Percentiles rank a stretch among this genome's conserved stretches.
phyloP scores from a whole-genome alignment of 2,113 vertebrate species.

The Ceyx cyanopectus region DNA sequence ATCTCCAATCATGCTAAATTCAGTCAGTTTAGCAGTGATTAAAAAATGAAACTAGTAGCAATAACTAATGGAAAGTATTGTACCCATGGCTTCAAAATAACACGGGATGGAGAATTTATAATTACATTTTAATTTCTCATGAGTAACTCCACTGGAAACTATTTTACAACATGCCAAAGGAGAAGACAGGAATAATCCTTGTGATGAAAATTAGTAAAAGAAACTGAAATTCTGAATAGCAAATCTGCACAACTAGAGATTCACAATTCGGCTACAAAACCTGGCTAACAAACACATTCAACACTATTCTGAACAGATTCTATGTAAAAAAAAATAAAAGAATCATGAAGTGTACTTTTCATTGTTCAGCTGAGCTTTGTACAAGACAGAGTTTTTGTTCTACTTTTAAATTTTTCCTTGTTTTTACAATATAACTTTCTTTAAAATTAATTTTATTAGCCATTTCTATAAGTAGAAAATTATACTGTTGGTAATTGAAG shows the following conservation, averaged over 20 bases:
- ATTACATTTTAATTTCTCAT: conserved; percentile 16
- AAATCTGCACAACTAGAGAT: neutral
- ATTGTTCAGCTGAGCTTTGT: neutral
- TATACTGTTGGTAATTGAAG: neutral
- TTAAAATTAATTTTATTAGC: neutral
- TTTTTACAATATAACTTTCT: neutral
- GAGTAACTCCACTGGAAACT: neutral
- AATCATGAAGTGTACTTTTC: neutral
- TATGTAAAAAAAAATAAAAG: neutral
- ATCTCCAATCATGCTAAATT: neutral
- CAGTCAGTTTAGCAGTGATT: neutral
- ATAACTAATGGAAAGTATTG: neutral
- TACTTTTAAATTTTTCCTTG: neutral
- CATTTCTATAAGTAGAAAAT: neutral
- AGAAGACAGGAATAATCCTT: neutral
- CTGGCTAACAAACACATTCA: neutral
- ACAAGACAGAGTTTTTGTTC: neutral
- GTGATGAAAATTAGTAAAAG: neutral
- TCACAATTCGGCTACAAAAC: neutral
- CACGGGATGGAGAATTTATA: neutral
- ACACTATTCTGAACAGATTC: neutral
- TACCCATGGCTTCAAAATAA: neutral
- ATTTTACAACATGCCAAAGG: neutral
- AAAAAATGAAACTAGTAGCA: neutral
- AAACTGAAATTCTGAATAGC: neutral